phyloP scores from a whole-genome alignment of 2,797 vertebrate genomes.

The Valencia hispanica region DNA sequence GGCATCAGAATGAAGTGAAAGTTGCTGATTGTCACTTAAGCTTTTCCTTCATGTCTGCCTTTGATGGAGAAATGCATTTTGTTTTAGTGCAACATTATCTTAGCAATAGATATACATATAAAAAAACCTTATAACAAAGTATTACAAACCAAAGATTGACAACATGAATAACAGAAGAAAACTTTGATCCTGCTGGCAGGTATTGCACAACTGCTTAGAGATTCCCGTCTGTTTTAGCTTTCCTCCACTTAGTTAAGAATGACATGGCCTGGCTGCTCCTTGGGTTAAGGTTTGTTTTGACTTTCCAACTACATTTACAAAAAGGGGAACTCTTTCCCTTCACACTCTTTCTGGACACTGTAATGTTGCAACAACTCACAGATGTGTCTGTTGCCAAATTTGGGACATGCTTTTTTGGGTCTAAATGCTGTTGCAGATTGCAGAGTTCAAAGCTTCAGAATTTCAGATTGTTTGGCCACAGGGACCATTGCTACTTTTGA shows the following conservation, averaged over 20 bases:
- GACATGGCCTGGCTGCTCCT: background rate
- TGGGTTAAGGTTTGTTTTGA: background rate
- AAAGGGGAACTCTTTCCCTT: background rate
- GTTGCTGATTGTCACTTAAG: background rate
- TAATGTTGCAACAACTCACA: background rate
- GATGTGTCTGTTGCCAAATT: background rate
- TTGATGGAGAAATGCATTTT: background rate
- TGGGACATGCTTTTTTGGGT: background rate
- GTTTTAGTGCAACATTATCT: background rate
- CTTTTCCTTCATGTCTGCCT: background rate
- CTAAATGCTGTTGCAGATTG: too few relatives aligned
- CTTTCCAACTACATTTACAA: background rate
- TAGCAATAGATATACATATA: background rate
- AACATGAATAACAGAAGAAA: background rate
- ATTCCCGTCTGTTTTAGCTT: background rate
- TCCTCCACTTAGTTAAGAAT: background rate
- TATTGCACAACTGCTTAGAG: background rate
- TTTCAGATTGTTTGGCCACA: background rate
- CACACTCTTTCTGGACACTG: background rate
- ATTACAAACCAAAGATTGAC: too few relatives aligned
- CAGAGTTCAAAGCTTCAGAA: background rate
- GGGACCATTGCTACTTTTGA: background rate
- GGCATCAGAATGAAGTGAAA: background rate
- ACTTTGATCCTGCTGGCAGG: background rate
- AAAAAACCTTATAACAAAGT: background rate